These are phyloP conservation scores for Oxytorus armatus DNA, from an alignment of 2,888 invertebrate genomes.

Conservation along the genomic window DNA sequence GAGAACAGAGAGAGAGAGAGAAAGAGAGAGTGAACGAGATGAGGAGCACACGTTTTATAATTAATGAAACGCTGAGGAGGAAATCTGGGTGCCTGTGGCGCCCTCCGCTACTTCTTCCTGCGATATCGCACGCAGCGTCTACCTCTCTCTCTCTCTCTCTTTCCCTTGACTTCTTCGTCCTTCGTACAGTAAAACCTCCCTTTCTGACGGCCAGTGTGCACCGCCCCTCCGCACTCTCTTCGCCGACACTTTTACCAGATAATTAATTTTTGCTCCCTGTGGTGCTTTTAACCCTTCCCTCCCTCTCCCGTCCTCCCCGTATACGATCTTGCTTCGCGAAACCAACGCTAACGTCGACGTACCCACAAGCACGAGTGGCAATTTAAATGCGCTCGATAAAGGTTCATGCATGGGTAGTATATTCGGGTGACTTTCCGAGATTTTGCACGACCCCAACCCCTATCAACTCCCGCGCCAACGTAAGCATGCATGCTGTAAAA, in stretches of 20 bases:
- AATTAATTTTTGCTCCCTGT: constrained; percentile 65
- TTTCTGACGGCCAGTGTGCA: constrained; percentile 23
- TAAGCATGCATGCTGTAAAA: background rate
- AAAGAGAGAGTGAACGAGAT: too few species aligned
- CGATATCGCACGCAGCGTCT: background rate
- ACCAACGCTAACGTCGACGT: too few species aligned
- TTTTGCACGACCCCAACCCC: constrained; percentile 9
- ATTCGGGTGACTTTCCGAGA: constrained; percentile 9
- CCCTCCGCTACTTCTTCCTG: constrained; percentile 8
- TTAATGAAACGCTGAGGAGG: constrained; percentile 58
- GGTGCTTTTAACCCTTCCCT: constrained; percentile 61
- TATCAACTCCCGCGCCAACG: background rate
- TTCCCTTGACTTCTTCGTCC: background rate
- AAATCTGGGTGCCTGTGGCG: constrained; percentile 39
- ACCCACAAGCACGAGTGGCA: too few species aligned
- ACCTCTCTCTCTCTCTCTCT: background rate
- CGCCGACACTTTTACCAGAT: constrained; percentile 52
- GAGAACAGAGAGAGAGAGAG: background rate
- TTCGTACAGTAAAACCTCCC: constrained; percentile 7
- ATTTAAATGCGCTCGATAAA: constrained; percentile 58
- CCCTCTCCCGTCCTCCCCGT: too few species aligned
- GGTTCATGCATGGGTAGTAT: background rate
- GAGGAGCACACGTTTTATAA: constrained; percentile 60
- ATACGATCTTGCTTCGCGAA: constrained; percentile 11
- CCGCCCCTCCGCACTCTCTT: background rate